Evolutionary conservation across 2,888 invertebrate genomes (phyloP), one percentile per base, ranked within the genome.

Genomic region (Hololepta plana): DNA sequence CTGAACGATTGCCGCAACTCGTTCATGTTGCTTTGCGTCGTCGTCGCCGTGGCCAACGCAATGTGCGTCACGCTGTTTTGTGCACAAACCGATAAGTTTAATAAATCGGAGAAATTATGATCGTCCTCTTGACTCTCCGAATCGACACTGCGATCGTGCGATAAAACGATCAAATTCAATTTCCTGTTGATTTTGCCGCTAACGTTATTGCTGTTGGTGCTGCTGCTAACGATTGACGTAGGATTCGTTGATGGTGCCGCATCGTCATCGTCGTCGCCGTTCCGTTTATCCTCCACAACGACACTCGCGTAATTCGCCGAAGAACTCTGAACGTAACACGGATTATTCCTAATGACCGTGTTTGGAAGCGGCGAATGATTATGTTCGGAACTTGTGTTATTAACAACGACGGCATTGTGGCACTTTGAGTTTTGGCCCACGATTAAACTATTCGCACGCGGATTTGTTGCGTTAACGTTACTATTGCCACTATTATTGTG

Each of bases 71-170:
- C 43, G 29, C 44, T 46, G 26, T 41, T 45, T 3, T 52, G 46
- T 19, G 47, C 42, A 30, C 53, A 53, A 15, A 52, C 47, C 2
- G 52, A 52, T 4, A 53, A 36, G 34, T 55, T 54, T 21, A 55
- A 32, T 24, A 53, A 37, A 32, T 53, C 53, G 4, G 53, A 47
- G 33, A 54, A 54, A 29, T 53, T 51, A 34, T 50, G 47, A 11
- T 51, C 51, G 7, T 45, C 47, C 20, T 50, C 46, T 23, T 43
- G 44, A 25, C 43, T 44, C 31, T 46, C 48, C 6, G 49, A 47
- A 27, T 51, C 51, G 20, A 46, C 38, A 34, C 48, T 49, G 15
- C 36, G 39, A 16, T 46, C 42, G 24, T 42, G 41, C 8, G 35
- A 28, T 31, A 30, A 22, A 23, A 29, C 30, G 23, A 29, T 28